These are phyloP conservation scores for Drosophila merina DNA, from an alignment of 2,888 invertebrate species.

Conservation along the genomic window DNA sequence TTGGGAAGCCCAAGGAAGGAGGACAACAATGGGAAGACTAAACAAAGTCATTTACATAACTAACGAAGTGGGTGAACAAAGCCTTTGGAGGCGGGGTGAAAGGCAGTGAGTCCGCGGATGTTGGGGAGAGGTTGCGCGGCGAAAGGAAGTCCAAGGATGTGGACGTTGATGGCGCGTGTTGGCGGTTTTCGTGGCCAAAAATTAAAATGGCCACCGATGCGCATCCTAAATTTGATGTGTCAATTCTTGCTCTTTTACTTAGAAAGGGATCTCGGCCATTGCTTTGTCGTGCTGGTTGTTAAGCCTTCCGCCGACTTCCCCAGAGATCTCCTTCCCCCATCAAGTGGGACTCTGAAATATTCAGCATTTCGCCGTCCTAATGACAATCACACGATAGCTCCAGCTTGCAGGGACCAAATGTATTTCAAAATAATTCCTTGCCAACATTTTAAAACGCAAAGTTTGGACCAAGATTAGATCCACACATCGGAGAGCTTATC, in stretches of 20 bases:
- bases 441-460: background rate
- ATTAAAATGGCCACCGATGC: constrained; percentile 63
- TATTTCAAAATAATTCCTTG: background rate
- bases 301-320: constrained; percentile 46
- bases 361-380: background rate
- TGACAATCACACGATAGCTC: background rate
- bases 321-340: background rate
- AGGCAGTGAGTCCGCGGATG: background rate
- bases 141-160: background rate
- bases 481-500: background rate
- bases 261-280: constrained; percentile 35
- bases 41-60: constrained; percentile 78
- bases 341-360: background rate
- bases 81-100: constrained; percentile 2
- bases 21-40: constrained; percentile 58
- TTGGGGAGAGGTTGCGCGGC: background rate
- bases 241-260: constrained; percentile 59
- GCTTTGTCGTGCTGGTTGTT: constrained; percentile 55
- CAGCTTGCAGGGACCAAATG: background rate
- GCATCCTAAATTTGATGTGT: constrained; percentile 66
- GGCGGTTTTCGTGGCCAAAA: constrained; percentile 59
- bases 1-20: constrained; percentile 35
- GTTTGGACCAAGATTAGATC: background rate
- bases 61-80: constrained; percentile 74
- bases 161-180: constrained; percentile 57